phyloP scores from a whole-genome alignment of 64 coral and sea anemone genomes.

The Stylophora pistillata region DNA sequence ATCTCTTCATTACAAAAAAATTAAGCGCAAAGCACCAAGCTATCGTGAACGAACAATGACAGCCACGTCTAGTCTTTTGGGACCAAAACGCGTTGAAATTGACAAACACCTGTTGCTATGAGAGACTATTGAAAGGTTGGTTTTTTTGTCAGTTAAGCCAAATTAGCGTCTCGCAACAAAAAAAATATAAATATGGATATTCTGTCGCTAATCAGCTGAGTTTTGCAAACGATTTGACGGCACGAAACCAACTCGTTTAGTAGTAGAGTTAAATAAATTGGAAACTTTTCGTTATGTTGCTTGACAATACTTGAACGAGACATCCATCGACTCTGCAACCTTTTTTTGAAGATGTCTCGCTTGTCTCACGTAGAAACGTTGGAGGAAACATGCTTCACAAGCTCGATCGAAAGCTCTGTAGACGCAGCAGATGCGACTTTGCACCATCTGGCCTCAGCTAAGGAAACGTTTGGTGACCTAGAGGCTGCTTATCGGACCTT shows the following conservation, averaged over 20 bases:
- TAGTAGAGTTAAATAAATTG: background rate
- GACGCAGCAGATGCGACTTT: background rate
- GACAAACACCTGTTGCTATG: background rate
- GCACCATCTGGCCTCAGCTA: background rate
- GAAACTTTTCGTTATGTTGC: background rate
- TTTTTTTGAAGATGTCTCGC: background rate
- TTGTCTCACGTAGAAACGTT: background rate
- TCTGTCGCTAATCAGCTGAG: background rate
- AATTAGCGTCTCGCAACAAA: background rate
- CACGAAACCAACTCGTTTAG: background rate
- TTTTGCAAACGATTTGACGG: background rate
- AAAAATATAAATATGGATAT: background rate
- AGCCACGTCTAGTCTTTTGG: background rate
- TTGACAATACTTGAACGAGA: background rate
- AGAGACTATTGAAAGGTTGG: conserved; percentile 9
- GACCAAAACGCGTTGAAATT: background rate
- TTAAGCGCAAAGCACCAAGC: background rate
- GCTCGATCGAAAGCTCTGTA: background rate
- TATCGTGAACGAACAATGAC: background rate
- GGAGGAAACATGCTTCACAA: background rate
- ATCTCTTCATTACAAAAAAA: background rate
- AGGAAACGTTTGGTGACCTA: conserved; percentile 2
- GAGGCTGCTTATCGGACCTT: background rate
- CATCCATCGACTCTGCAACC: background rate
- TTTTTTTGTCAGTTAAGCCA: conserved; percentile 11